A percentile compares a stretch with the other conserved stretches of the same genome.
These are phyloP conservation scores for Azemiops feae DNA, from an alignment of 2,113 vertebrate genomes.

Conservation along the genomic window DNA sequence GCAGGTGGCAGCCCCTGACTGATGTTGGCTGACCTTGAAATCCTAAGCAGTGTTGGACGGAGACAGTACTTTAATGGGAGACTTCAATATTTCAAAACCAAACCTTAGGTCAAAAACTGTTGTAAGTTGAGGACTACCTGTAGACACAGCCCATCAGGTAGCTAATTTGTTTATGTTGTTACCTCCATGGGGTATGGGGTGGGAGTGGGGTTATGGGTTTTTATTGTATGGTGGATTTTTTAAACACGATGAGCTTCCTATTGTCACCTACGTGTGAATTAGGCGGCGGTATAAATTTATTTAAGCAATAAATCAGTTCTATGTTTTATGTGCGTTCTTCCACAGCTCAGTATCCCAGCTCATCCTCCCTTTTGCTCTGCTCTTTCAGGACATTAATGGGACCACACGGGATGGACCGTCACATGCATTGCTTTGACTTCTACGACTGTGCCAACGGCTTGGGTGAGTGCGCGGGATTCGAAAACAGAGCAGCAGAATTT, in stretches of 20 bases:
- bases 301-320: not conserved
- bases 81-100: not conserved
- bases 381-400: conserved; percentile 86
- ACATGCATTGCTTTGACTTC: conserved; percentile 83
- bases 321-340: not conserved
- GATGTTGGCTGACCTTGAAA: not conserved
- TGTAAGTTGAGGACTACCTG: too few relatives aligned
- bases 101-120: too few relatives aligned
- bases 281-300: not conserved
- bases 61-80: not conserved
- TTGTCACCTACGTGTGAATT: not conserved
- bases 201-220: not conserved
- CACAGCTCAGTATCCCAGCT: not conserved
- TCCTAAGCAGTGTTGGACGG: not conserved
- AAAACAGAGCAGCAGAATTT: not conserved
- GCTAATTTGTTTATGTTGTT: too few relatives aligned
- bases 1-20: not conserved
- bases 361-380: not conserved
- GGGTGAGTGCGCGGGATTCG: conserved; percentile 68
- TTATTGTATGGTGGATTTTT: not conserved
- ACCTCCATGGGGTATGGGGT: too few relatives aligned
- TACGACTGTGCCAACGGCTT: conserved; percentile 84
- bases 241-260: not conserved
- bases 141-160: too few relatives aligned
- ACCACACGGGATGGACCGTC: conserved; percentile 82